Evolutionary conservation across 2,888 invertebrate species (phyloP), one percentile per base, ranked within the genome.

Genomic region (Sinopyrophorus schimmeli): DNA sequence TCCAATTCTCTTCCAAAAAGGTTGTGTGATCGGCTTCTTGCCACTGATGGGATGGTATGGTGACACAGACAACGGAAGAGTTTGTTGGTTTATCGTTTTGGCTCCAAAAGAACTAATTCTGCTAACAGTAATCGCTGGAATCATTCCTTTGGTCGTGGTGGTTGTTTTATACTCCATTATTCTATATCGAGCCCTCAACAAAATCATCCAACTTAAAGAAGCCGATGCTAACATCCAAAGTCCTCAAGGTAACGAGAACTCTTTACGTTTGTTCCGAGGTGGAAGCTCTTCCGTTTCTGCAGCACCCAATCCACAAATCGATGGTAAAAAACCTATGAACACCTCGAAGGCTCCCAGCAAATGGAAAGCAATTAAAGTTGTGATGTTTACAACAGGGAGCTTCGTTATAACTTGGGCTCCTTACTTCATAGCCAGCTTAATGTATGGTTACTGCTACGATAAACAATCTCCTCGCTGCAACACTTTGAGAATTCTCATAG

Each of bases 401-500:
- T 81, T 83, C 58, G 67, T 83, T 53, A 60, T 80, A 3, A 82
- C 83, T 0, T 84, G 84, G 84, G 70, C 77, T 20, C 84, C 83
- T 1, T 83, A 79, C 60, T 83, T 83, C 57, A 66, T 82, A n/a
- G 72, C 76, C 2, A 77, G 79, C 2, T 74, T 77, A 35, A 69
- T 80, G 49, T 82, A 76, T 60, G 78, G 77, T 1, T 73, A 77
- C 39, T 81, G 80, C 54, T 75, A 78, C 57, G 71, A 75, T 1
- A 73, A 77, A 54, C 56, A 46, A 12, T 37, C 49, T 1, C 10
- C 18, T 2, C 71, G 70, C 46, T 82, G 83, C 64, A 69, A 77
- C 30, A 65, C 73, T 4, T 64, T 81, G 17, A 72, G 75, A 9
- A 67, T 75, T 11, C 69, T 81, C 21, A 73, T 83, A 1, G 78